phyloP scores from a whole-genome alignment of 2,797 vertebrate genomes.

The Taeniopygia guttata region DNA sequence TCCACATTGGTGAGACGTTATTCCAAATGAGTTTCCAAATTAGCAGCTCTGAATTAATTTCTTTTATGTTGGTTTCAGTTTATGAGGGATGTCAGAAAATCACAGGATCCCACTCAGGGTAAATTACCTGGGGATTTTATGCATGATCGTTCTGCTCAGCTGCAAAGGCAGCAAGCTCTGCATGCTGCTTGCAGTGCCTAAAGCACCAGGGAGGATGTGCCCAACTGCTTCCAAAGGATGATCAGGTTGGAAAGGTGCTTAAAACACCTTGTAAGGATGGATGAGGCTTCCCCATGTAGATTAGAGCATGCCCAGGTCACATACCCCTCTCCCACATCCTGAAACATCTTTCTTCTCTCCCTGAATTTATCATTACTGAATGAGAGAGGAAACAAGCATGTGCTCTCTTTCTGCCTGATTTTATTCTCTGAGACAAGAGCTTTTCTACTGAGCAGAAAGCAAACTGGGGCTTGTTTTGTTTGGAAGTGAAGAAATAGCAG shows the following conservation, averaged over 20 bases:
- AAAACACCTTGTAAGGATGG: neutral
- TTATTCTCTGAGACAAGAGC: neutral
- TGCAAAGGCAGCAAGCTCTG: neutral
- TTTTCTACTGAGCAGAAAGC: neutral
- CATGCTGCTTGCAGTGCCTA: neutral
- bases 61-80: constrained; percentile 32
- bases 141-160: neutral
- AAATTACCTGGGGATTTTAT: constrained; percentile 61
- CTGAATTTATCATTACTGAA: neutral
- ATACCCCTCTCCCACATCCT: neutral
- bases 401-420: neutral
- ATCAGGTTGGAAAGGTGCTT: neutral
- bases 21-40: constrained; percentile 53
- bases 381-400: neutral
- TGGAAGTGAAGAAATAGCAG: neutral
- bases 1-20: neutral
- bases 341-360: neutral
- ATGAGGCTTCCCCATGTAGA: neutral
- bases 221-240: neutral
- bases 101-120: constrained; percentile 49
- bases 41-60: constrained; percentile 18
- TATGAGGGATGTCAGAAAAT: constrained; percentile 53
- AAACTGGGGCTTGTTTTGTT: constrained; percentile 26
- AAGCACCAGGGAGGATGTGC: neutral
- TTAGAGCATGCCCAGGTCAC: neutral